Evolutionary conservation across 2,888 invertebrate species (phyloP).

Genomic region (Cremastinae sp.): DNA sequence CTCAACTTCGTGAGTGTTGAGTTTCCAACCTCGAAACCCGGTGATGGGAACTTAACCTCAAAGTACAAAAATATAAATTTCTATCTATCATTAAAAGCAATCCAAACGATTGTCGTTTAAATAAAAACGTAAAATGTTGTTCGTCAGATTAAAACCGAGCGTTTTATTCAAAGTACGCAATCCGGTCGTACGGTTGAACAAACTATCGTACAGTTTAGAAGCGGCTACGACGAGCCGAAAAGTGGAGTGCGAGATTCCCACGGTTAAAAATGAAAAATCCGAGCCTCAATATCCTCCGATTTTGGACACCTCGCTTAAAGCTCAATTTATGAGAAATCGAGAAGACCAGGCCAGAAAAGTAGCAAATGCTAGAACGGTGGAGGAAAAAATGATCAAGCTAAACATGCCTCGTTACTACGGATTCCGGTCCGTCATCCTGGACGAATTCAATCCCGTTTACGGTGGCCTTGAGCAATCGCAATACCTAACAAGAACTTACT

Average conservation of each 20-base stretch:
- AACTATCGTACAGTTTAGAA: conserved; percentile 45
- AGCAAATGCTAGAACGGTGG: conserved; percentile 85
- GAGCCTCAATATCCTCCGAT: conserved; percentile 84
- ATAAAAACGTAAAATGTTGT: conserved; percentile 47
- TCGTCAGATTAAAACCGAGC: conserved; percentile 51
- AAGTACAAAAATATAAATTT: no score
- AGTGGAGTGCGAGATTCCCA: conserved; percentile 56
- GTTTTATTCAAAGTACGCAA: conserved; percentile 30
- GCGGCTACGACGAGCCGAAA: no score
- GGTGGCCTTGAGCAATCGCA: conserved; percentile 87
- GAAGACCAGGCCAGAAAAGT: conserved; percentile 83
- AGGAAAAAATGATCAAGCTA: conserved; percentile 91
- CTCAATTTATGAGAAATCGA: conserved; percentile 80
- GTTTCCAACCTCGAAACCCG: no score
- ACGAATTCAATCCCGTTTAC: conserved; percentile 84
- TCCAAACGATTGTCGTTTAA: no score
- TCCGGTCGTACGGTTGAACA: conserved; percentile 31
- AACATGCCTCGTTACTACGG: conserved; percentile 93
- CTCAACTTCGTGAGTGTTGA: no score
- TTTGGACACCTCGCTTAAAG: conserved; percentile 82
- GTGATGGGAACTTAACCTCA: no score
- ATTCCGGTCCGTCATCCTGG: conserved; percentile 84
- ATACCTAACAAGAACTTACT: conserved; percentile 89
- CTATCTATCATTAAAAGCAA: no score
- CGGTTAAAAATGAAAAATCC: conserved; percentile 71